Evolutionary conservation across 2,113 vertebrate genomes (phyloP), one percentile per base, ranked within the genome.

Genomic region (Chascanopsetta lugubris): DNA sequence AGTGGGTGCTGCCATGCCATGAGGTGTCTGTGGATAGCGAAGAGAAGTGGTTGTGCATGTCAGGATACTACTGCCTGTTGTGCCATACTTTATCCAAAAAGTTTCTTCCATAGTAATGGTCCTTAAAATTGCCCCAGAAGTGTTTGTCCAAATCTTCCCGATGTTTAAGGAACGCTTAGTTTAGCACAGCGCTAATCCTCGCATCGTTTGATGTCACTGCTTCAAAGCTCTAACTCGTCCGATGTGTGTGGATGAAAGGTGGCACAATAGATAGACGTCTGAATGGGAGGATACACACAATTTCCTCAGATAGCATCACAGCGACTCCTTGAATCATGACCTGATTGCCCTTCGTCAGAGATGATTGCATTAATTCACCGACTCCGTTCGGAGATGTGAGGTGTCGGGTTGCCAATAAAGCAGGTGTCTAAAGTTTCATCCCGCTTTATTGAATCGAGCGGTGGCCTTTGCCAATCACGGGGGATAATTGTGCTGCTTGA

Each of bases 391-490:
- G n/a, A n/a, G n/a, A n/a, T 64, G 2, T 10, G 29, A 2, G 75
- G 80, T 61, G 72, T 85, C 72, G 69, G 71, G 61, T 75, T 84
- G 72, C 83, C 87, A 77, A 85, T 88, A 78, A 81, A 76, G 72
- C 71, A 64, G 25, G 65, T 70, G 72, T 77, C 59, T 57, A 2
- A 58, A 65, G 55, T 80, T 84, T 76, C 75, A 84, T 80, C 74
- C 75, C 67, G 36, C 79, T 79, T 73, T 69, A 84, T 77, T 83
- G 75, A 75, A 70, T 87, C 65, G 68, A 29, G 51, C 61, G 49
- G 36, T 59, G 67, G 78, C 71, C 72, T 69, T 69, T 74, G 78
- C 70, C 79, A 85, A 85, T 83, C 80, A 85, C 47, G 3, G 59
- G 47, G 67, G 79, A 87, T 87, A 82, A 84, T 72, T 79, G 50